Evolutionary conservation across 2,113 vertebrate species (phyloP).

Genomic region (Oriolus oriolus): DNA sequence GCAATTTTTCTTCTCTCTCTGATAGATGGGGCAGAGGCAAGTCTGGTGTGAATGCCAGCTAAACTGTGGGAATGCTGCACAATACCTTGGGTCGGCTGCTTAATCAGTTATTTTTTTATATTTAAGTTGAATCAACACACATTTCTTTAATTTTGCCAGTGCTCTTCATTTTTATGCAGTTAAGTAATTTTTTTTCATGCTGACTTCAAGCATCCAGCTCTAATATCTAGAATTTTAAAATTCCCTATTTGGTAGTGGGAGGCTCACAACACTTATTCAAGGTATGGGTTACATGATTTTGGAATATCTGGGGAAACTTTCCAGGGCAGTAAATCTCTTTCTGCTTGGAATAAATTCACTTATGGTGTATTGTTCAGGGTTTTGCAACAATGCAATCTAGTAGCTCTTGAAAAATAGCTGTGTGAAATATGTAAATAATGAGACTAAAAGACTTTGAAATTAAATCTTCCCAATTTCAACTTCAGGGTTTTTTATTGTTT

Average conservation of each 20-base stretch:
- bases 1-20: background rate
- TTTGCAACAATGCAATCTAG: background rate
- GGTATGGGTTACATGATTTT: background rate
- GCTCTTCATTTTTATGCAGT: background rate
- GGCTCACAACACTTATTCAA: background rate
- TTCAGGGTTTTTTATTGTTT: background rate
- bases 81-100: accelerated
- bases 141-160: background rate
- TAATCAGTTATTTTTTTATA: background rate
- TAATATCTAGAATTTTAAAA: background rate
- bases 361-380: background rate
- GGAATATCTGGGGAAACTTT: background rate
- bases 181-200: background rate
- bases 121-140: background rate
- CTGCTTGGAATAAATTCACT: background rate
- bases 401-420: background rate
- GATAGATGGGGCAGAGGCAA: background rate
- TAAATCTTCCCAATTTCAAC: background rate
- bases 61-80: background rate
- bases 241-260: background rate
- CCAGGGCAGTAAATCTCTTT: background rate
- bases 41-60: background rate
- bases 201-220: background rate
- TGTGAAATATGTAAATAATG: background rate
- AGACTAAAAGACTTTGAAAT: background rate